Base-by-base conservation (phyloP, 2,113 vertebrate genomes). In the Ceyx melanurus region DNA sequence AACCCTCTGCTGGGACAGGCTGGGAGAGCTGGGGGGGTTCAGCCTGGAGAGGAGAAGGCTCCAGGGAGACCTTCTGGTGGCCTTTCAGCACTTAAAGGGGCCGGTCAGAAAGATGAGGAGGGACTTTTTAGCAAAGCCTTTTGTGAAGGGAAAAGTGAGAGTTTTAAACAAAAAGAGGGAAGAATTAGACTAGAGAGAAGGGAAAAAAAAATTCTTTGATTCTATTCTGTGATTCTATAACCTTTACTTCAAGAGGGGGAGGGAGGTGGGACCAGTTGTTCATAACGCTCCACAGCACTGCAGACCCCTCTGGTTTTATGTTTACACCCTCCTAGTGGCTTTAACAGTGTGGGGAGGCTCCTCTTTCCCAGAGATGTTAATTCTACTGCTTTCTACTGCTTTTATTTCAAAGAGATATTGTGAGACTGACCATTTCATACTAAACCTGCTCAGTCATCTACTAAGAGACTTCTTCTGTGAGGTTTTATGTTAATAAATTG, bases 401-500 rank as follows among this genome's bases (percentile, higher is more conserved):
- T 92, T 74, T 46, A 29, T 20, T 45, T 81, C 26, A 77, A 28
- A 35, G 9, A 48, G 15, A 40, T 45, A 35, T 3, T 22, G 3
- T n/a, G 13, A 51, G 11, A 22, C n/a, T 91, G 29, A 46, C 48
- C 35, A 22, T 29, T 60, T 46, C 14, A 10, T 60, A 31, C 22
- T 53, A 42, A 76, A 66, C 10, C 20, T 58, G 1, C 19, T 72
- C 37, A 21, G 21, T 58, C 25, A 11, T 31, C 53, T 86, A 29
- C 58, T 51, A 72, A 91, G 70, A 78, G 19, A 16, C 35, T 64
- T 95, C 65, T 90, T 90, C 88, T 72, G 46, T 89, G 70, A 88
- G 72, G 74, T 91, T 89, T 37, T 80, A 77, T 62, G 50, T 78
- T 94, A 97, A 73, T 85, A 89, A 92, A 37, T 67, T 54, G 67